Base-by-base conservation (phyloP, 2,113 vertebrate genomes). In the Tragulus kanchil region DNA sequence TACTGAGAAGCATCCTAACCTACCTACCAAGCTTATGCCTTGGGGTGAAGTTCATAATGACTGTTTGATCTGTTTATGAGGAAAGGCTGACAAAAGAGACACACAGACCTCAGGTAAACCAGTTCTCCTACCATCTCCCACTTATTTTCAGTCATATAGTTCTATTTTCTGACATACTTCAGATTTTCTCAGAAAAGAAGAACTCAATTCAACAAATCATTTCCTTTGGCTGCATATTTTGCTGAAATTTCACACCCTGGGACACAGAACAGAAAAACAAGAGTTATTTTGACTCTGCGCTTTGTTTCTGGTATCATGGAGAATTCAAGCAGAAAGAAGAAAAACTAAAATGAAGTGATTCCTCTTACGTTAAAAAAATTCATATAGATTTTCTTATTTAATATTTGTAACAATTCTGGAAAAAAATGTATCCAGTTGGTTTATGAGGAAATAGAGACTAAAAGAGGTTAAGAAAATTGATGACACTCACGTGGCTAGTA, bases 251-350 rank as follows among this genome's bases (percentile, higher is more conserved):
- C 67, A 75, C 31, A 14, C 61, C 19, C 61, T 89, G 19, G 48
- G 48, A 83, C 48, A 83, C 64, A 83, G 48, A 82, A 89, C 56
- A n/a, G 56, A 54, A 73, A 89, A 89, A 54, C 3, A 25, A 50
- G 84, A 75, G 93, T 83, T 83, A 64, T n/a, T 89, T 73, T 52
- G 19, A 83, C 4, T 45, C n/a, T 45, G 12, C 54, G 31, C 45
- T 94, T 71, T 62, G 73, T 73, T 73, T 73, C 89, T n/a, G 75
- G 25, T 21, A 23, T 31, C 56, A 73, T 64, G n/a, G 16, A 42
- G 25, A 62, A 83, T 73, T 69, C 36, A 94, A 94, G 77, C n/a
- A 12, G 75, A 62, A 61, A 75, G 69, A 85, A 94, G 64, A 12
- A 81, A 62, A 73, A 54, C 12, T 82, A 73, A 93, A 85, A 64